Conservation (phyloP, 2,113 vertebrate genomes). For the Leptobrachium ailaonicum region DNA sequence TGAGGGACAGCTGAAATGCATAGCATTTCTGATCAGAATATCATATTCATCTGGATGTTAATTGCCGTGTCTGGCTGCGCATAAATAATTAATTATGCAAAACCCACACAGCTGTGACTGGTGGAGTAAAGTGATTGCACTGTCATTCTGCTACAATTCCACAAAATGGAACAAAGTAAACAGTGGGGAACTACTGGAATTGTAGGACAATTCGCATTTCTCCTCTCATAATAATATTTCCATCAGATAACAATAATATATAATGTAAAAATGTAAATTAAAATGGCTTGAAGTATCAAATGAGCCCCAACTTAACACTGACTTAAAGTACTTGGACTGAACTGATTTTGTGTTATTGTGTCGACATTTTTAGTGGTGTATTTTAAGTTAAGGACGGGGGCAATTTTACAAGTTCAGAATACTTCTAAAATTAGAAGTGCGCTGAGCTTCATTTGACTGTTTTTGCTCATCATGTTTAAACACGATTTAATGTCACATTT, state of each 20-base stretch:
- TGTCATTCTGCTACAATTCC: constrained; percentile 82
- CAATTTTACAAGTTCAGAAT: too few relatives aligned
- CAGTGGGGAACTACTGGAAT: constrained; percentile 30
- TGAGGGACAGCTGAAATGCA: constrained; percentile 91
- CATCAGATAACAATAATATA: background rate
- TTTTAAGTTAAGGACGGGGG: too few relatives aligned
- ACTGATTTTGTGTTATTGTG: too few relatives aligned
- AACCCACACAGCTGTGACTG: constrained; percentile 96
- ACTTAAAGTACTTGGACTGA: too few relatives aligned
- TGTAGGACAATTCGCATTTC: background rate
- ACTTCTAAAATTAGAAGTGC: too few relatives aligned
- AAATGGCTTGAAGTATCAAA: too few relatives aligned
- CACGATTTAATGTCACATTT: too few relatives aligned
- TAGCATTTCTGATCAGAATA: constrained; percentile 96
- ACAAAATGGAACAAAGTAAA: constrained; percentile 74
- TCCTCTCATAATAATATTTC: background rate
- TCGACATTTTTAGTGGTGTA: too few relatives aligned
- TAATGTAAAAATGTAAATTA: background rate
- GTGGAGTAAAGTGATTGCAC: constrained; percentile 91
- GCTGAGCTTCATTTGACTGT: too few relatives aligned
- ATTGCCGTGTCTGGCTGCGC: constrained; percentile 93
- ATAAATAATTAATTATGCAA: constrained; percentile 99
- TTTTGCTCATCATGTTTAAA: too few relatives aligned
- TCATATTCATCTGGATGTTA: constrained; percentile 99
- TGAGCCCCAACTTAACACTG: too few relatives aligned